phyloP scores from a whole-genome alignment of 1,140 invertebrate genomes.

The Popillia japonica region DNA sequence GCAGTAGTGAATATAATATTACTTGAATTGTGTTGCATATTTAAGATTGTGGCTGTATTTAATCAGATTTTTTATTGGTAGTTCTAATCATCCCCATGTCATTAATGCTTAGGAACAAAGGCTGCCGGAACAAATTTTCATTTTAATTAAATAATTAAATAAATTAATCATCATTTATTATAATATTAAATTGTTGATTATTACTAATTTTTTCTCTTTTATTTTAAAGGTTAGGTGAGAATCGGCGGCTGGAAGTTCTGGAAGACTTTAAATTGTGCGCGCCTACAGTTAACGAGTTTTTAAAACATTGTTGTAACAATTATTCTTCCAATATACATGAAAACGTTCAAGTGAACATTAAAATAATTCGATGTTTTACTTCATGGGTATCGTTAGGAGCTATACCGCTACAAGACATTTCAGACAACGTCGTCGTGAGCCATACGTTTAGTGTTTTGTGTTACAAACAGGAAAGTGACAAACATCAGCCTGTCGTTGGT shows the following conservation, averaged over 20 bases:
- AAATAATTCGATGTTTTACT: conserved; percentile 79
- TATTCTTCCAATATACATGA: conserved; percentile 63
- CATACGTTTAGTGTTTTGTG: conserved; percentile 75
- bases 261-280: conserved; percentile 76
- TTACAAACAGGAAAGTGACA: conserved; percentile 59
- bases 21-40: too few relatives aligned
- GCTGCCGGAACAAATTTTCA: too few relatives aligned
- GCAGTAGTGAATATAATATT: conserved; percentile 24
- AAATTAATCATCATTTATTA: background rate
- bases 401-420: conserved; percentile 71
- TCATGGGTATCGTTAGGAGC: conserved; percentile 81
- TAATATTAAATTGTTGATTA: too few relatives aligned
- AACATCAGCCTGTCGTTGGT: conserved; percentile 63
- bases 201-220: conserved; percentile 26
- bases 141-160: too few relatives aligned
- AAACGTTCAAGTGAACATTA: conserved; percentile 66
- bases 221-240: conserved; percentile 79
- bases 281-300: conserved; percentile 74
- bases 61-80: too few relatives aligned
- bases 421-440: conserved; percentile 73
- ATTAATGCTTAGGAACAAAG: too few relatives aligned
- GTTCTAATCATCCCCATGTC: too few relatives aligned
- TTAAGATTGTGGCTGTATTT: too few relatives aligned
- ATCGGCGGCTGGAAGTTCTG: conserved; percentile 84
- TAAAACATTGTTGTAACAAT: conserved; percentile 76